These are phyloP conservation scores for Bombus fervidus DNA, from an alignment of 1,140 invertebrate species.

Conservation along the genomic window DNA sequence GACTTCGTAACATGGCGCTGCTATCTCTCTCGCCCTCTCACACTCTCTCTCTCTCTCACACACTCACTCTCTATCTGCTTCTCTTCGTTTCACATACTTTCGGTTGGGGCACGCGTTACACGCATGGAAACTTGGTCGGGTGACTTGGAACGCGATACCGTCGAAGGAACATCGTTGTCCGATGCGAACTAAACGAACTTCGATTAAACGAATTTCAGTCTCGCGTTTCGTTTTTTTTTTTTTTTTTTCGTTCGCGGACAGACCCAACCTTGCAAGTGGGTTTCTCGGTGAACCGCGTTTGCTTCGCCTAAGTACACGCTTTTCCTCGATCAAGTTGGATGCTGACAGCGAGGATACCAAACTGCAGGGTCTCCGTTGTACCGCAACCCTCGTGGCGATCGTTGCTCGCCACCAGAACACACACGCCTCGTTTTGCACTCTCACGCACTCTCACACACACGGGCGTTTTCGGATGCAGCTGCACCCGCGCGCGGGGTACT, in stretches of 20 bases:
- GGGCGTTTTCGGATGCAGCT: slow-evolving; percentile 72
- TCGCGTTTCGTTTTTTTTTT: not conserved
- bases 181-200: not conserved
- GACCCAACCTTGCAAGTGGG: not conserved
- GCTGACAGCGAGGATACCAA: not conserved
- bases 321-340: not conserved
- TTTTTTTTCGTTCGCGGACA: not conserved
- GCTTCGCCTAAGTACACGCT: not conserved
- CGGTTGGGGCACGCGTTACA: not conserved
- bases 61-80: not conserved
- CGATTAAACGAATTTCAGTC: not conserved
- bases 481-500: slow-evolving; percentile 79
- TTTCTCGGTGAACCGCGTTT: not conserved
- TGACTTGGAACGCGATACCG: not conserved
- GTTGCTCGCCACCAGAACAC: slow-evolving; percentile 1
- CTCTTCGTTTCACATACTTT: slow-evolving; percentile 15
- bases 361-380: no score
- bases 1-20: slow-evolving; percentile 59
- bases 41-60: not conserved
- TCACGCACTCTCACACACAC: slow-evolving; percentile 47
- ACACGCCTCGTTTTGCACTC: slow-evolving; percentile 30
- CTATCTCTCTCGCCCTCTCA: slow-evolving; percentile 14
- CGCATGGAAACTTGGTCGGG: not conserved
- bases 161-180: not conserved
- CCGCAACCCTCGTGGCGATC: not conserved